Base-by-base conservation (phyloP, 1,140 invertebrate genomes). In the Scylla paramamosain region DNA sequence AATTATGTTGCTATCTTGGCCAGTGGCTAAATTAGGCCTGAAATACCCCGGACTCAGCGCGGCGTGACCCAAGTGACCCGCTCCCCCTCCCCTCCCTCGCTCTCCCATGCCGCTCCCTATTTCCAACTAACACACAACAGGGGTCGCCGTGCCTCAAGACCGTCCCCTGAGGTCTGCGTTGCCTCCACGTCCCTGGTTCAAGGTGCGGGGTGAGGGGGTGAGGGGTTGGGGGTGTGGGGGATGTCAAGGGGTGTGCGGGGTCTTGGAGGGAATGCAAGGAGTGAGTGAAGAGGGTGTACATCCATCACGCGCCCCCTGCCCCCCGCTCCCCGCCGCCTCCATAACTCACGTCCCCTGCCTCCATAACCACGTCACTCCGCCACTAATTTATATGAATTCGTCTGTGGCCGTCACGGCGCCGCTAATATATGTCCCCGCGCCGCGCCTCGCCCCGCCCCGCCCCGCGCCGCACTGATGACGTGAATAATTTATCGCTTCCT, bases 361-460 rank as follows among this genome's bases (percentile, higher is more conserved):
- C n/a, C 82, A 29, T 83, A 84, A 88, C 82, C 20, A 45, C 92
- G 92, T 84, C 59, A 93, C 31, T 32, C 14, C 16, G 12, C 31
- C 45, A 46, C 31, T 87, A 87, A 87, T 87, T 39, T 87, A 87
- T 87, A 87, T 87, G 86, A 87, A 87, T 87, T 87, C 86, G 86
- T 87, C 86, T 87, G 86, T 32, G 86, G 31, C 14, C n/a, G 67
- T 77, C 67, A 77, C 12, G 67, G 20, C 25, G 67, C n/a, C 20
- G 67, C 67, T 77, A 77, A 77, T 77, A 77, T 77, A 77, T 77
- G 67, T 77, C 20, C 67, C 67, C 20, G 6, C 0, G 4, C 67
- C 67, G 20, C 20, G 20, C 67, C 67, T 77, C 67, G n/a, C 20
- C 67, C 20, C 67, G 20, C 67, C 6, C 67, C n/a, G 20, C 67